Percentiles rank a stretch among this genome's conserved stretches.
phyloP scores from a whole-genome alignment of 2,113 vertebrate genomes.

The Trichechus manatus region DNA sequence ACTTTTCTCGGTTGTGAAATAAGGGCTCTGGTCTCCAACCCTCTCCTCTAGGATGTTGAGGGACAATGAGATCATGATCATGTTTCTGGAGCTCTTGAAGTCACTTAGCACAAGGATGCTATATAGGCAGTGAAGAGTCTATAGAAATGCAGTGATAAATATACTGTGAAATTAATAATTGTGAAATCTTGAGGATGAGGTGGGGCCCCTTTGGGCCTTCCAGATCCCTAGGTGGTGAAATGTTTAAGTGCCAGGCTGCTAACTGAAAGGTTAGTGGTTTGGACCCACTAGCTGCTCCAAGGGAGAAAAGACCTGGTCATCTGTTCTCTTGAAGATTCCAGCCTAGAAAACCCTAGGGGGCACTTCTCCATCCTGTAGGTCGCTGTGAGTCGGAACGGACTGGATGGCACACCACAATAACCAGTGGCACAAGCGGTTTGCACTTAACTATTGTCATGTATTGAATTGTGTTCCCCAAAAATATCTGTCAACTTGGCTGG shows the following conservation, averaged over 20 bases:
- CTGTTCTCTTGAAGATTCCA: too few relatives aligned
- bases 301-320: not conserved
- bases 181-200: not conserved
- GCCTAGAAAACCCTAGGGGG: too few relatives aligned
- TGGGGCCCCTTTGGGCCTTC: not conserved
- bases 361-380: too few relatives aligned
- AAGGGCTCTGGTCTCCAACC: constrained; percentile 16
- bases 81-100: constrained; percentile 37
- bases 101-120: constrained; percentile 30
- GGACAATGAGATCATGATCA: not conserved
- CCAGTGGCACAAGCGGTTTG: too few relatives aligned
- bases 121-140: not conserved
- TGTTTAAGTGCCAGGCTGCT: not conserved
- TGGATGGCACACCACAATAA: too few relatives aligned
- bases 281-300: not conserved
- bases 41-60: not conserved
- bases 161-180: not conserved
- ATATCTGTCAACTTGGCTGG: too few relatives aligned
- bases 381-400: too few relatives aligned
- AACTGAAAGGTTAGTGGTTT: not conserved
- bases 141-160: not conserved
- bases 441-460: too few relatives aligned
- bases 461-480: too few relatives aligned
- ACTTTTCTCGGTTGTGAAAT: constrained; percentile 41
- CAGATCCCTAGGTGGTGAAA: not conserved